phyloP scores from a whole-genome alignment of 2,113 vertebrate genomes.

The Silurus asotus region DNA sequence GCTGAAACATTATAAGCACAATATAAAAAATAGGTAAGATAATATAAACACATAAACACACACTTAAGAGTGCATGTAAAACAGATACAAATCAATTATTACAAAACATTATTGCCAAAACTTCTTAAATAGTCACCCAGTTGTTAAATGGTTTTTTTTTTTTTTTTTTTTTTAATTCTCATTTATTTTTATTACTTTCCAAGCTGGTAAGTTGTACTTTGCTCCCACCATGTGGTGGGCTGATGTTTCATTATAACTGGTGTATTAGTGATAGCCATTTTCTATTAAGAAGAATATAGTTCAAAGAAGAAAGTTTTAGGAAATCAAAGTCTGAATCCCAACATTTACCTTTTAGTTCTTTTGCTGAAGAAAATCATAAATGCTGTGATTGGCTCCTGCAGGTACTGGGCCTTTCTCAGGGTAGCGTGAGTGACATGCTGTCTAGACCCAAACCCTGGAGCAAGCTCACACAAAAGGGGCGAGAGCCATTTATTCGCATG shows the following conservation, averaged over 20 bases:
- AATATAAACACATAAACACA: not conserved
- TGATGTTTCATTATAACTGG: not conserved
- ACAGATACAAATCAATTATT: not conserved
- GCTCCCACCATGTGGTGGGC: conserved; percentile 66
- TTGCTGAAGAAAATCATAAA: not conserved
- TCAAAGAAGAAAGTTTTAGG: not conserved
- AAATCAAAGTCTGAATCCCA: not conserved
- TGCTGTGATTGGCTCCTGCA: conserved; percentile 45
- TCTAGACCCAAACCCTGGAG: conserved; percentile 97
- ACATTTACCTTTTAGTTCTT: not conserved
- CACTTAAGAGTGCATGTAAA: not conserved
- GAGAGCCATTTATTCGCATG: conserved; percentile 98
- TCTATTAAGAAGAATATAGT: not conserved
- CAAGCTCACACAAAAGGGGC: conserved; percentile 96
- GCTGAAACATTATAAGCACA: not conserved
- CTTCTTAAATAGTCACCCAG: not conserved
- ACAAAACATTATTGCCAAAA: not conserved
- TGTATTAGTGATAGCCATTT: not conserved
- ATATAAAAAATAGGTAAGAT: not conserved
- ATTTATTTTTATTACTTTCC: not conserved
- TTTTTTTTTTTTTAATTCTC: not conserved
- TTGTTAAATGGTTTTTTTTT: not conserved
- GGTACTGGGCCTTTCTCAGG: conserved; percentile 97
- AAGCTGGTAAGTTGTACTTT: conserved; percentile 36
- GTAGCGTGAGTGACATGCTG: conserved; percentile 98